Evolutionary conservation across 2,888 invertebrate species (phyloP).

Genomic region (Acrobasis repandana): DNA sequence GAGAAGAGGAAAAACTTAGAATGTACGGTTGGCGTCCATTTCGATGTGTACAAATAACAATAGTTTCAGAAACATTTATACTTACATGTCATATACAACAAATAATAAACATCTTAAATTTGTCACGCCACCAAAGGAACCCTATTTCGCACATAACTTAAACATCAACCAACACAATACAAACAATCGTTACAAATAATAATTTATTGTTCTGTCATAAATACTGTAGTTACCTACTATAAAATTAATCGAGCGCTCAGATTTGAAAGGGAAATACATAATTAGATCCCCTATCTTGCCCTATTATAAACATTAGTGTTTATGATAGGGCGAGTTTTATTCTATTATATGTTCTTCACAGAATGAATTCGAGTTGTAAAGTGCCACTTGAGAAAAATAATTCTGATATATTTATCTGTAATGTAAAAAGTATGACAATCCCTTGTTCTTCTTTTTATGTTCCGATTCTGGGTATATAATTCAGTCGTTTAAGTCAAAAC

Average conservation of each 20-base stretch:
- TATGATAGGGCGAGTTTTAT: too few species aligned
- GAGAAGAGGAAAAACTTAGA: too few species aligned
- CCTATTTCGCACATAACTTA: constrained; percentile 15
- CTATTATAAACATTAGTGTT: constrained; percentile 10
- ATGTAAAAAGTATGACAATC: too few species aligned
- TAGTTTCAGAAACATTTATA: too few species aligned
- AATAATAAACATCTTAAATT: background rate
- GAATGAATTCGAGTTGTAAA: background rate
- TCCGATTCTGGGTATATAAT: too few species aligned
- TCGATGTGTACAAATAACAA: too few species aligned
- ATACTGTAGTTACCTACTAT: background rate
- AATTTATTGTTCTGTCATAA: constrained; percentile 1
- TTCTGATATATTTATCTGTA: too few species aligned
- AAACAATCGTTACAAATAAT: constrained; percentile 9
- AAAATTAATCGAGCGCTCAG: constrained; percentile 10
- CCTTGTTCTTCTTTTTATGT: too few species aligned
- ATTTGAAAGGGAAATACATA: constrained; percentile 9
- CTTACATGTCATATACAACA: too few species aligned
- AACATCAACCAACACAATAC: constrained; percentile 6
- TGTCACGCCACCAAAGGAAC: background rate
- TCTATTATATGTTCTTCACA: too few species aligned
- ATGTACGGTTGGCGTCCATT: too few species aligned
- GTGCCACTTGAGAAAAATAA: constrained; percentile 5
- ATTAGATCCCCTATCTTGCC: constrained; percentile 2
- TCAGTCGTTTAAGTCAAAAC: too few species aligned